Conservation (phyloP, 2,797 vertebrate genomes). For the Rhabdophis nuchalis region DNA sequence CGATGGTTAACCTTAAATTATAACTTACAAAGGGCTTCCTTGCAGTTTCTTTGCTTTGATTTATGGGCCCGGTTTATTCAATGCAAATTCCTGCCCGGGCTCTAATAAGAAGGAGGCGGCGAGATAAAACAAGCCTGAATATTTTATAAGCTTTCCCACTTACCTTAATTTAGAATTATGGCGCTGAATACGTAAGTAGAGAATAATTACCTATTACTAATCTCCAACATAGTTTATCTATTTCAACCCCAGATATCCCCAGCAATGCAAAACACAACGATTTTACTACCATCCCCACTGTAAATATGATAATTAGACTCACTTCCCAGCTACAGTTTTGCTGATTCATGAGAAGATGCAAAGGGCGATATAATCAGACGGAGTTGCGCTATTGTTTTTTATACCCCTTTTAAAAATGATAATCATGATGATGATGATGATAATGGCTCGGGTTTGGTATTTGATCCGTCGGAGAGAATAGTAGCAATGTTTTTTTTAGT, state of each 20-base stretch:
- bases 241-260: slow-evolving; percentile 74
- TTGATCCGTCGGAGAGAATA: slow-evolving; percentile 59
- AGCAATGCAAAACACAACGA: slow-evolving; percentile 72
- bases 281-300: slow-evolving; percentile 76
- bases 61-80: slow-evolving; percentile 95
- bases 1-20: slow-evolving; percentile 96
- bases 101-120: slow-evolving; percentile 83
- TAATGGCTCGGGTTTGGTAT: slow-evolving; percentile 61
- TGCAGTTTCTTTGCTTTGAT: slow-evolving; percentile 85
- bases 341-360: slow-evolving; percentile 76
- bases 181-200: slow-evolving; percentile 88
- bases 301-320: slow-evolving; percentile 78
- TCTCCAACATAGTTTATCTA: slow-evolving; percentile 83
- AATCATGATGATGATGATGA: slow-evolving; percentile 50
- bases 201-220: slow-evolving; percentile 95
- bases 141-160: slow-evolving; percentile 92
- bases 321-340: slow-evolving; percentile 73
- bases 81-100: slow-evolving; percentile 89
- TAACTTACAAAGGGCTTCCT: slow-evolving; percentile 83
- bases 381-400: slow-evolving; percentile 69
- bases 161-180: slow-evolving; percentile 98
- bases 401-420: slow-evolving; percentile 71
- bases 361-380: slow-evolving; percentile 71
- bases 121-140: slow-evolving; percentile 86
- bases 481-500: slow-evolving; percentile 61